phyloP scores from a whole-genome alignment of 2,797 vertebrate species.

The Mus spretus region DNA sequence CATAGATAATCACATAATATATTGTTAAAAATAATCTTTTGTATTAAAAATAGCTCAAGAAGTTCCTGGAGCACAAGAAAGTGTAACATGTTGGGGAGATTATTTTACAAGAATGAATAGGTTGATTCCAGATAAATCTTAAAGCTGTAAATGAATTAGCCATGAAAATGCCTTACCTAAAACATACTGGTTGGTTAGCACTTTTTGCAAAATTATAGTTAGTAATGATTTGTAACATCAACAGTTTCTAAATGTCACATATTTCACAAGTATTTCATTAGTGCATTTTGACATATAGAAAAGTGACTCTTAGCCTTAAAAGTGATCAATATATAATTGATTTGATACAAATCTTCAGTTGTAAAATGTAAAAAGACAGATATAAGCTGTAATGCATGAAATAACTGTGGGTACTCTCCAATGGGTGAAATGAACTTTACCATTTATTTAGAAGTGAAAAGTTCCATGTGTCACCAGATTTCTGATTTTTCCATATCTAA shows the following conservation, averaged over 20 bases:
- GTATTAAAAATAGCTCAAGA: neutral
- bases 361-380: neutral
- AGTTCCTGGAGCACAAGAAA: neutral
- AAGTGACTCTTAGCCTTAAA: neutral
- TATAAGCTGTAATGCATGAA: neutral
- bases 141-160: neutral
- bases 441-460: neutral
- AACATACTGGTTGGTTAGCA: neutral
- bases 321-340: neutral
- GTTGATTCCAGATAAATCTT: neutral
- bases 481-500: neutral
- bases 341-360: neutral
- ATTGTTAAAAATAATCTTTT: neutral
- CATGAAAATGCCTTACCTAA: neutral
- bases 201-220: neutral
- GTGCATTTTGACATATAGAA: neutral
- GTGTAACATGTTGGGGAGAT: neutral
- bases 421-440: neutral
- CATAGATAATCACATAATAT: neutral
- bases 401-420: neutral
- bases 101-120: neutral
- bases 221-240: neutral
- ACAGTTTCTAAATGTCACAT: neutral
- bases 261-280: neutral
- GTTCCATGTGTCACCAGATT: neutral